Evolutionary conservation across 2,888 invertebrate species (phyloP).

Genomic region (Melinaea menophilus): DNA sequence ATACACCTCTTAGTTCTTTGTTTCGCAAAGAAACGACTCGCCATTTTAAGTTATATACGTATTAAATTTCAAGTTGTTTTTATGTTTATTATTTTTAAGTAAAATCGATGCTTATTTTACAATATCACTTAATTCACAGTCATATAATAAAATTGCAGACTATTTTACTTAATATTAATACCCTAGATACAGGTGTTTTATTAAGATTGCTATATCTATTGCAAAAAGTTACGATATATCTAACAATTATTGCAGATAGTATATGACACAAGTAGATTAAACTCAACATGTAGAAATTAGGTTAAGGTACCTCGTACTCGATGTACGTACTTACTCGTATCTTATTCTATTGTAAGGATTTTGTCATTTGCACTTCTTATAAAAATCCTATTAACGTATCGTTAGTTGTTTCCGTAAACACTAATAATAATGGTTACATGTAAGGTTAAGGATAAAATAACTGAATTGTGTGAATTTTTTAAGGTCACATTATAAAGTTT

Average conservation of each 20-base stretch:
- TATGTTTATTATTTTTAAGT: too few species aligned
- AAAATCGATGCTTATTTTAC: too few species aligned
- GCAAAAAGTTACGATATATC: too few species aligned
- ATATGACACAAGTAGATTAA: neutral
- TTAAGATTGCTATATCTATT: too few species aligned
- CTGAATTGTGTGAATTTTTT: slow-evolving; percentile 15
- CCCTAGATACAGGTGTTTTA: too few species aligned
- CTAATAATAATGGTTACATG: slow-evolving; percentile 14
- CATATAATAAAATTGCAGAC: too few species aligned
- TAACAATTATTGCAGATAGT: too few species aligned
- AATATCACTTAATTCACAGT: too few species aligned
- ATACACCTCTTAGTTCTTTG: neutral
- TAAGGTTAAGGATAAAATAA: slow-evolving; percentile 11
- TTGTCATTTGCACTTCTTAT: neutral
- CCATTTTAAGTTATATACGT: too few species aligned
- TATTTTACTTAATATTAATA: too few species aligned
- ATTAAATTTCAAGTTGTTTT: too few species aligned
- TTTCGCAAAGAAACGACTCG: too few species aligned
- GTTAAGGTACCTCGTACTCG: neutral
- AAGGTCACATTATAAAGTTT: slow-evolving; percentile 19
- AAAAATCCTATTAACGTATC: slow-evolving; percentile 22
- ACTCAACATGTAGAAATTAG: neutral
- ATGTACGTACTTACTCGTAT: neutral
- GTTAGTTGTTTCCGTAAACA: slow-evolving; percentile 28
- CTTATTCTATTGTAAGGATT: neutral